These are phyloP conservation scores for Liopterus haemorrhoidalis DNA, from an alignment of 2,888 invertebrate species.

Conservation along the genomic window DNA sequence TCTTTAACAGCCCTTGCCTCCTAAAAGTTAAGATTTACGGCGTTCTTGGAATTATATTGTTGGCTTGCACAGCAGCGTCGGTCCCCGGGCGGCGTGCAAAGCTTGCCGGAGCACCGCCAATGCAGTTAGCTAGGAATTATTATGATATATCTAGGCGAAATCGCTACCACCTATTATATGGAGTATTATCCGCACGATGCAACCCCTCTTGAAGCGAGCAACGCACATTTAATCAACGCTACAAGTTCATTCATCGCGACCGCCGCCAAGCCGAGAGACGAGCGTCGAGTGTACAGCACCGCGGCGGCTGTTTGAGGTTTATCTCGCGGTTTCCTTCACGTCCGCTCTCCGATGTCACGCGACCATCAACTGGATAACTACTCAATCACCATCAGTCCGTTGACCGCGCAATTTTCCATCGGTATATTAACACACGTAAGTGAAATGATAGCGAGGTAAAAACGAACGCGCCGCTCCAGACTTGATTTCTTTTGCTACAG, in stretches of 20 bases:
- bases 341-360: too few species aligned
- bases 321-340: too few species aligned
- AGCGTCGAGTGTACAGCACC: too few species aligned
- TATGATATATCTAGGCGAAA: slow-evolving; percentile 51
- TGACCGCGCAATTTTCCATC: too few species aligned
- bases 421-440: slow-evolving; percentile 32
- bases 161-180: slow-evolving; percentile 43
- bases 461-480: slow-evolving; percentile 37
- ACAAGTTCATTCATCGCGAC: too few species aligned
- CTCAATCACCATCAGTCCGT: too few species aligned
- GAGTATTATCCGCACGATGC: slow-evolving; percentile 36
- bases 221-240: too few species aligned
- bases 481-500: too few species aligned
- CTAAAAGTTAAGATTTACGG: slow-evolving; percentile 70
- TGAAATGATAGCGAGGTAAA: slow-evolving; percentile 11
- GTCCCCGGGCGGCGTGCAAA: slow-evolving; percentile 12
- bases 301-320: too few species aligned
- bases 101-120: slow-evolving; percentile 37
- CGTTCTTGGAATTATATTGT: slow-evolving; percentile 60
- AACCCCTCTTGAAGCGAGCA: too few species aligned
- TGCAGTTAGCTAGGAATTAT: slow-evolving; percentile 49
- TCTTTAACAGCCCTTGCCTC: slow-evolving; percentile 46
- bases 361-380: too few species aligned
- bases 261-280: too few species aligned
- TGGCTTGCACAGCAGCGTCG: slow-evolving; percentile 46